Base-by-base conservation (phyloP, 1,140 invertebrate species). In the Drosophila saltans region DNA sequence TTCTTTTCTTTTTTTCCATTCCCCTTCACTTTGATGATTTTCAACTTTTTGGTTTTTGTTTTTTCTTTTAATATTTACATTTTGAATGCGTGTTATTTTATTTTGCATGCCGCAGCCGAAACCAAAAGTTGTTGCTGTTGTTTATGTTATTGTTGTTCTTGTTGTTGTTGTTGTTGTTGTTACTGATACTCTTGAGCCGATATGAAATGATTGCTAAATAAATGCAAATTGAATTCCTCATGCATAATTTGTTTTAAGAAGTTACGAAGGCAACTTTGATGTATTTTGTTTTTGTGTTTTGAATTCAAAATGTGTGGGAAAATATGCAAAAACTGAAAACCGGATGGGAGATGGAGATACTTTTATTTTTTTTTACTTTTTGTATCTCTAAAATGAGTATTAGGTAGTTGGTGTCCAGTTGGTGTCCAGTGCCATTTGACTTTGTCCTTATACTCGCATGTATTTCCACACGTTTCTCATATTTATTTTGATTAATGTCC, bases 141-240 rank as follows among this genome's bases (percentile, higher is more conserved):
- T 66, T 80, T 61, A 71, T 83, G 67, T 72, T 74, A 67, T 57
- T 66, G 62, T 67, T 85, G 10, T 66, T 80, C 56, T 67, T 80
- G 62, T 48, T 80, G 60, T 24, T 45, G 24, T 67, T 81, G 66
- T 75, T 83, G 68, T 72, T 75, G 72, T 59, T 67, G 69, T 68
- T 88, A 69, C 75, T 81, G 80, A 84, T 80, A 69, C 57, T 80
- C 73, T 68, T 80, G 74, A 80, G 66, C 69, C 78, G 74, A 77
- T 89, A 89, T 89, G 75, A 89, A 89, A 89, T 89, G 89, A 89
- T 89, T 89, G 84, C 85, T 79, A 90, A 89, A 89, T 90, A 89
- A 89, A 89, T 89, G 84, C 84, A 89, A 89, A 89, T 89, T 89
- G 84, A 89, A 89, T 89, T 89, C 81, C 80, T 84, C 84, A 89